Conservation (phyloP, 2,888 invertebrate genomes). For the Eudasyphora cyanicolor region DNA sequence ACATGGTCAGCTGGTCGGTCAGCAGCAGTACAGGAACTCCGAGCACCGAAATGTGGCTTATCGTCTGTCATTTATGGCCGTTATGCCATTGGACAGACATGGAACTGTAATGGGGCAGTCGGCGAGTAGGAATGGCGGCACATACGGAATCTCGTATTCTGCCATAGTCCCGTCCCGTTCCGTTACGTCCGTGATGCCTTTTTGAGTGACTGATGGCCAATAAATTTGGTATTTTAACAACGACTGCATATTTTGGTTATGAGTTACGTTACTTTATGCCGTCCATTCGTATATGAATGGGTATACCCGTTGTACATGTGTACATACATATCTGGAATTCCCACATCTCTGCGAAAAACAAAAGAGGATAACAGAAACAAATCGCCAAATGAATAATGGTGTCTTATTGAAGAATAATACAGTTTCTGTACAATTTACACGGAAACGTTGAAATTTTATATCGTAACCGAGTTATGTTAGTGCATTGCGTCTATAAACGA, state of each 20-base stretch:
- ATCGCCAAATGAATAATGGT: constrained; percentile 34
- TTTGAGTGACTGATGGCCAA: constrained; percentile 75
- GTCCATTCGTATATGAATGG: too few species aligned
- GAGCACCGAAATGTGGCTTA: constrained; percentile 63
- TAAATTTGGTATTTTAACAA: constrained; percentile 71
- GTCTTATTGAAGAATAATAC: constrained; percentile 27
- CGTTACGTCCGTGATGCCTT: constrained; percentile 19
- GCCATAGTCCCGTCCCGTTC: background rate
- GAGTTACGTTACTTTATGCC: constrained; percentile 33
- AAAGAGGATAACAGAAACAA: background rate
- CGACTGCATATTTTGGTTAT: constrained; percentile 53
- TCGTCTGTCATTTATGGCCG: constrained; percentile 68
- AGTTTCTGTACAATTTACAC: background rate
- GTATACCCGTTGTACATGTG: background rate
- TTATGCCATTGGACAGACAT: constrained; percentile 63
- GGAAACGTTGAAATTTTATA: background rate
- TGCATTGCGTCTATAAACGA: too few species aligned
- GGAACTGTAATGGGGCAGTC: constrained; percentile 28
- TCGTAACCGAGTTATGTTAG: too few species aligned
- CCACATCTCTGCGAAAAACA: constrained; percentile 31
- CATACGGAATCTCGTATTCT: constrained; percentile 3
- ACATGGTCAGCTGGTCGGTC: constrained; percentile 60
- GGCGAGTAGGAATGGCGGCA: constrained; percentile 27
- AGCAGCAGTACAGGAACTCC: too few species aligned
- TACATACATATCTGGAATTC: constrained; percentile 48